Evolutionary conservation across 2,797 vertebrate species (phyloP).

Genomic region (Mionectes olivaceus): DNA sequence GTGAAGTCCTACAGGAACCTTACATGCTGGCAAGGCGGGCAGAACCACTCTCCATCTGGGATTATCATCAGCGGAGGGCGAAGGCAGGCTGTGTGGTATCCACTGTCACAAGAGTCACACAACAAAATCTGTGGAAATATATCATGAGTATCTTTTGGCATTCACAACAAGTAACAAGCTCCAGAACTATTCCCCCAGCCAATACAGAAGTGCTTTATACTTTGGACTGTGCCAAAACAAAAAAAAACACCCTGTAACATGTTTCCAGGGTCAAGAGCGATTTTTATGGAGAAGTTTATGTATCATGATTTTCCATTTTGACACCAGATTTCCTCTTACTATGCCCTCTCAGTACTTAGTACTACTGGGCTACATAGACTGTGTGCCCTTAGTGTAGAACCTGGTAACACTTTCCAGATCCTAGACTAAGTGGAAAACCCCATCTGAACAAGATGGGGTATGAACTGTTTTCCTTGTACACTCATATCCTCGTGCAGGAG

Average conservation of each 20-base stretch:
- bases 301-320: neutral
- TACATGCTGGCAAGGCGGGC: conserved; percentile 97
- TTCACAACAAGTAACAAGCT: neutral
- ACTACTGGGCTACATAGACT: neutral
- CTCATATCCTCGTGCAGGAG: fast-evolving
- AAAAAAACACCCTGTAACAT: neutral
- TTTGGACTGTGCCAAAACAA: neutral
- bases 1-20: neutral
- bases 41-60: conserved; percentile 98
- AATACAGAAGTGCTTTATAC: neutral
- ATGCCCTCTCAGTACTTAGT: neutral
- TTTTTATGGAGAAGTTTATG: neutral
- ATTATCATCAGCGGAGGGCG: conserved; percentile 97
- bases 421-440: neutral
- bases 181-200: neutral
- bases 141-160: neutral
- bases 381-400: neutral
- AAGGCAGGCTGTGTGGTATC: conserved; percentile 96
- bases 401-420: neutral
- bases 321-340: neutral
- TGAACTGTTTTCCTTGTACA: neutral
- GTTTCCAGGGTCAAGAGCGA: neutral
- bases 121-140: conserved; percentile 88
- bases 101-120: conserved; percentile 95
- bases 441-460: neutral